Percentiles rank a stretch among this genome's conserved stretches.
These are phyloP conservation scores for Andrena minutula DNA, from an alignment of 2,888 invertebrate species.

Conservation along the genomic window DNA sequence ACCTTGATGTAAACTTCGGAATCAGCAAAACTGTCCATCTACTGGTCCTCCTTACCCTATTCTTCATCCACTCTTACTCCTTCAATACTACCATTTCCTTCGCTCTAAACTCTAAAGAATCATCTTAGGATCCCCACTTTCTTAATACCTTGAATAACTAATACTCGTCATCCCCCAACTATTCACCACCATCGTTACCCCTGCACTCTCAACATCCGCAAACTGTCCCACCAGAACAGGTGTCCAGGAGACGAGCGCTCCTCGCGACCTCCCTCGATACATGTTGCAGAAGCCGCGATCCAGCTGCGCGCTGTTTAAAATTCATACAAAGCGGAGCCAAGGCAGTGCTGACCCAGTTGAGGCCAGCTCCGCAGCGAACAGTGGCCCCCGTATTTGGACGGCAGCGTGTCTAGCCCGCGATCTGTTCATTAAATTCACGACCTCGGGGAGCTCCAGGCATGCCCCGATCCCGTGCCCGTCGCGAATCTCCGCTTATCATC, in stretches of 20 bases:
- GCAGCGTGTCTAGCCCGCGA: constrained; percentile 40
- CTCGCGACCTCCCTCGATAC: constrained; percentile 1
- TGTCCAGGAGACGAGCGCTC: neutral
- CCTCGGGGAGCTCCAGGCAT: constrained; percentile 47
- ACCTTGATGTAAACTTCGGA: no score
- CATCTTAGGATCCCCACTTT: no score
- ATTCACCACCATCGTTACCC: no score
- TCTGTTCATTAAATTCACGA: constrained; percentile 52
- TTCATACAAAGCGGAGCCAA: constrained; percentile 57
- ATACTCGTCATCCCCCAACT: no score
- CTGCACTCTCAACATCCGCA: neutral
- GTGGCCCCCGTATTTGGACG: constrained; percentile 52
- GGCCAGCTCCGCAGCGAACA: constrained; percentile 21
- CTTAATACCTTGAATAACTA: no score
- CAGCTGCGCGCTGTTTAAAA: constrained; percentile 47
- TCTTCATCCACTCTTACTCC: no score
- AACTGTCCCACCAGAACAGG: neutral
- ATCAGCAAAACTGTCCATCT: no score
- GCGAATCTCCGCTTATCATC: constrained; percentile 20
- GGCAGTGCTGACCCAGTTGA: constrained; percentile 55
- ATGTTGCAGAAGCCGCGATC: constrained; percentile 7
- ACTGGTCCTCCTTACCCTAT: no score
- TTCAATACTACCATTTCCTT: no score
- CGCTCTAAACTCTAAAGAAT: no score
- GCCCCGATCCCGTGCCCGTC: constrained; percentile 21